Base-by-base conservation (phyloP, 2,797 vertebrate species). In the Protosalanx chinensis region DNA sequence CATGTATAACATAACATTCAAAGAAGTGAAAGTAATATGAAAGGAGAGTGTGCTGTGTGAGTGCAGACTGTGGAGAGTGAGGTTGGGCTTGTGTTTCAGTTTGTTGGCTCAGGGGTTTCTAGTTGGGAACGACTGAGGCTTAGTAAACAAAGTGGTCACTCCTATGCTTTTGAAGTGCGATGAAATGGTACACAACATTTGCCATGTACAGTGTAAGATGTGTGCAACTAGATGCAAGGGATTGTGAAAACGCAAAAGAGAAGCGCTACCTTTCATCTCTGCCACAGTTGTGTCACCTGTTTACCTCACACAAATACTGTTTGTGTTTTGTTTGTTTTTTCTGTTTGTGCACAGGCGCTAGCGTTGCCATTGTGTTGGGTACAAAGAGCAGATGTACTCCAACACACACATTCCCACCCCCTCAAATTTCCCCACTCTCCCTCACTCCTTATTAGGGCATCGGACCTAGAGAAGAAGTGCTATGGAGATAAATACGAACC, bases 361-460 rank as follows among this genome's bases (percentile, higher is more conserved):
- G 49, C 49, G 15, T 51, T 51, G 49, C 16, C 35, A 37, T 37
- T 37, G 35, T 37, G 35, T 37, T 37, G 6, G 33, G 33, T 35
- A 35, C 4, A 35, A 35, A 35, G 35, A 37, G 35, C 10, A 35
- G 33, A 10, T 37, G 35, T 37, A 37, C 35, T 37, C 35, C 8
- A 37, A 37, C 35, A 10, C 35, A 37, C 35, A 37, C 35, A 37
- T 23, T 62, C 13, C 53, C 62, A 8, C 30, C 30, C 12, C 23
- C 23, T 15, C 61, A 18, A 30, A 35, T 33, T 18, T 18, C 15
- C 41, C 35, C 13, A 29, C 71, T 63, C 60, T 64, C 29, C 51
- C 65, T 60, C 72, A 70, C 78, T 71, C 89, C 90, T 87, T 90
- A 88, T 91, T 88, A 90, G 90, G 88, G 68, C 77, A 75, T 67